A percentile compares a stretch with the other conserved stretches of the same genome.
These are phyloP conservation scores for Mirza zaza DNA, from an alignment of 2,113 vertebrate species.

Conservation along the genomic window DNA sequence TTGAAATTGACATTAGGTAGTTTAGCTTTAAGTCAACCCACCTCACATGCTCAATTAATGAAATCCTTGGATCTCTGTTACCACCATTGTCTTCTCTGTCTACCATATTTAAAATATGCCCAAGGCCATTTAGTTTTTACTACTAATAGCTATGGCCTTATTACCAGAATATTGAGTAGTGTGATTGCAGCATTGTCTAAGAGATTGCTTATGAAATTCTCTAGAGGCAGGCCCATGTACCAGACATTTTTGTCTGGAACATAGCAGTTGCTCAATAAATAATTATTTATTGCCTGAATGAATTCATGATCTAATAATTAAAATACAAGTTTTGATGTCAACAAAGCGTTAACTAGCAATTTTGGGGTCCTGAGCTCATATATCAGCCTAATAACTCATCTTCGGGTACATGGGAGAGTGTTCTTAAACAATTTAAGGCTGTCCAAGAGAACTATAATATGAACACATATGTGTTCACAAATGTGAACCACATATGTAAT, in stretches of 20 bases:
- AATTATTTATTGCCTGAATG: conserved; percentile 21
- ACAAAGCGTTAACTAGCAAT: background rate
- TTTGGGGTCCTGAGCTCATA: background rate
- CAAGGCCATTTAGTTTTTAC: background rate
- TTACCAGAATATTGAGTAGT: background rate
- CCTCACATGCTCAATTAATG: background rate
- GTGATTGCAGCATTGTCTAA: background rate
- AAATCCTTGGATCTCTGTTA: background rate
- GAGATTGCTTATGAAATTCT: background rate
- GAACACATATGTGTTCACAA: background rate
- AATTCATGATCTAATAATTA: background rate
- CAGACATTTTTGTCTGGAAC: background rate
- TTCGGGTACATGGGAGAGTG: background rate
- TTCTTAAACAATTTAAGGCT: background rate
- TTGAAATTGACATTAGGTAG: background rate
- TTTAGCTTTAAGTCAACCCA: background rate
- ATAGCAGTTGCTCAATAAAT: conserved; percentile 35
- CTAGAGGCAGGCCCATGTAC: background rate
- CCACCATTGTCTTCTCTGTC: background rate
- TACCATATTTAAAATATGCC: background rate
- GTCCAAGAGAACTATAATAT: background rate
- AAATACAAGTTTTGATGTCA: background rate
- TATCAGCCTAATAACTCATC: background rate
- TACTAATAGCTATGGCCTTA: background rate
- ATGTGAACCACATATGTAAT: background rate